phyloP scores from a whole-genome alignment of 2,113 vertebrate species.

The Delphinus delphis region DNA sequence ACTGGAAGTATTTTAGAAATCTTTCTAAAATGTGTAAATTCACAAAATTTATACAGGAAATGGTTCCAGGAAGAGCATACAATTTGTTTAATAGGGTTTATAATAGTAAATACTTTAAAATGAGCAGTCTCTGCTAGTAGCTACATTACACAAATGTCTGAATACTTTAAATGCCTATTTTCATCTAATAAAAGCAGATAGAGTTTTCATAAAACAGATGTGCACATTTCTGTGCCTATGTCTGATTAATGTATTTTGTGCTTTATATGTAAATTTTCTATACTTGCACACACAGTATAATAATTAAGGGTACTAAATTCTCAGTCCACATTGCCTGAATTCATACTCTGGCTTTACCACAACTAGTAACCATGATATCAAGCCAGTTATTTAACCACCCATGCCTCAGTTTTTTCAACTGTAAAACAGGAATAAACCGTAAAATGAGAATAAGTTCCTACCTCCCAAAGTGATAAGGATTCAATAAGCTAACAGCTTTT shows the following conservation, averaged over 20 bases:
- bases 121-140: background rate
- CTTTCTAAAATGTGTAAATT: conserved; percentile 15
- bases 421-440: background rate
- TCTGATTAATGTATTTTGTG: background rate
- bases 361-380: background rate
- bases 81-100: background rate
- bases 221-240: background rate
- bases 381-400: background rate
- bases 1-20: background rate
- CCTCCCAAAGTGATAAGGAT: background rate
- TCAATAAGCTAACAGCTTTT: background rate
- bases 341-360: background rate
- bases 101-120: conserved; percentile 22
- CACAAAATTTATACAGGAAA: conserved; percentile 16
- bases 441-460: conserved; percentile 13
- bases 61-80: background rate
- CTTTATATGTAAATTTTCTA: background rate
- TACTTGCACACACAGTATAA: background rate
- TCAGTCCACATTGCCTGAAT: background rate
- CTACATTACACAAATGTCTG: background rate
- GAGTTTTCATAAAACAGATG: background rate
- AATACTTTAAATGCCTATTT: background rate
- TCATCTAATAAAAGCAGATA: background rate
- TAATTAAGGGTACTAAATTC: background rate
- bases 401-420: background rate